Conservation (phyloP, 2,888 invertebrate genomes). For the Hirtodrosophila confusa region DNA sequence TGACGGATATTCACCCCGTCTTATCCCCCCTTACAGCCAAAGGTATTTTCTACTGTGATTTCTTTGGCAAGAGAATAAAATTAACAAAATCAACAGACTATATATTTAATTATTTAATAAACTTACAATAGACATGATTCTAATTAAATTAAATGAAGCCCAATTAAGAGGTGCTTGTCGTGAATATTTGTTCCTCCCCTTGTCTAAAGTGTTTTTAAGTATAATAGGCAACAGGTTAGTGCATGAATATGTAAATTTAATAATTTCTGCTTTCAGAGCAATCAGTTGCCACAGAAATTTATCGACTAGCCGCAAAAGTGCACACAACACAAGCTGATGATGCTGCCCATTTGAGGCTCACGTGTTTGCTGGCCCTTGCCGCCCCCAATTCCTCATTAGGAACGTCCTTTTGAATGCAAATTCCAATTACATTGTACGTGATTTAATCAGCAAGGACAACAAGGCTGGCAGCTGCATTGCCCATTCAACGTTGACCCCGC, state of each 20-base stretch:
- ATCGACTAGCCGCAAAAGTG: constrained; percentile 4
- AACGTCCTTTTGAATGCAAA: constrained; percentile 69
- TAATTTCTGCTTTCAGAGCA: background rate
- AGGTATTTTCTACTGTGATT: too few relatives aligned
- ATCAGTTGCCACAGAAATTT: background rate
- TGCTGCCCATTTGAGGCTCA: background rate
- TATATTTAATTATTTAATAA: too few relatives aligned
- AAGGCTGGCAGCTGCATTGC: constrained; percentile 41
- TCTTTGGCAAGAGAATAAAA: too few relatives aligned
- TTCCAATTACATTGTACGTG: constrained; percentile 69
- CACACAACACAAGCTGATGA: background rate
- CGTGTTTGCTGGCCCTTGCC: constrained; percentile 2
- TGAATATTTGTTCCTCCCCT: too few relatives aligned
- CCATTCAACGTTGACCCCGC: constrained; percentile 61
- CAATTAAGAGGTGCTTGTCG: too few relatives aligned
- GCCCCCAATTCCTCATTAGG: constrained; percentile 42
- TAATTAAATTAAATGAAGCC: too few relatives aligned
- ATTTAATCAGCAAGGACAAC: constrained; percentile 76
- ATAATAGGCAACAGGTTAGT: constrained; percentile 1
- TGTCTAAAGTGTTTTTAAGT: background rate
- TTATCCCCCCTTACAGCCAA: too few relatives aligned
- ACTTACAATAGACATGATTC: too few relatives aligned
- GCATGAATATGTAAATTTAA: background rate
- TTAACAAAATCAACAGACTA: too few relatives aligned
- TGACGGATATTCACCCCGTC: too few relatives aligned